Conservation (phyloP, 2,113 vertebrate species). For the Ranitomeya variabilis region DNA sequence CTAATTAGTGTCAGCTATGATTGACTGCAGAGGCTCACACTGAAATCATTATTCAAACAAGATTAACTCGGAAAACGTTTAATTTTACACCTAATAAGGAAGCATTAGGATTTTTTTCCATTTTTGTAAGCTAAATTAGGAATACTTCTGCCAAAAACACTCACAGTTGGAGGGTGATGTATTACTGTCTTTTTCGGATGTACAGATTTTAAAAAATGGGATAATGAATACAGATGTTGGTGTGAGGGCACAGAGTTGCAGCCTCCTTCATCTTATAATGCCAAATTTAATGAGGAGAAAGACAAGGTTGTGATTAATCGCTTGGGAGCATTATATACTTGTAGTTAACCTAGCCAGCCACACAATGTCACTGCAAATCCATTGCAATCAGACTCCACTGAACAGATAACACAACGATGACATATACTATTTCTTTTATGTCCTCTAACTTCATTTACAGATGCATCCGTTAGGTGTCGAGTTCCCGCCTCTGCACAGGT, state of each 20-base stretch:
- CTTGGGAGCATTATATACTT: conserved; percentile 32
- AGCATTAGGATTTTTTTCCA: background rate
- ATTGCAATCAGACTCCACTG: background rate
- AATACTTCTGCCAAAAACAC: background rate
- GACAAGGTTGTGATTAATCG: conserved; percentile 51
- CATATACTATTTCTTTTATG: background rate
- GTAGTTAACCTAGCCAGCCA: conserved; percentile 53
- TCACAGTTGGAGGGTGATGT: conserved; percentile 42
- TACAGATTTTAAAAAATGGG: conserved; percentile 36
- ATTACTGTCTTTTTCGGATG: conserved; percentile 24
- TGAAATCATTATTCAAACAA: conserved; percentile 44
- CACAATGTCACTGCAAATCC: conserved; percentile 49
- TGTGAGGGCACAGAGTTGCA: conserved; percentile 41
- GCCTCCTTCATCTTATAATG: conserved; percentile 47
- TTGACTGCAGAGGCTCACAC: conserved; percentile 29
- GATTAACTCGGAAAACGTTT: conserved; percentile 55
- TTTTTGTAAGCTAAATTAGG: conserved; percentile 50
- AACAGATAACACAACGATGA: background rate
- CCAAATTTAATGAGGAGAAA: conserved; percentile 51
- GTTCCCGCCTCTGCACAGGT: no score
- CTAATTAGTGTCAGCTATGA: conserved; percentile 35
- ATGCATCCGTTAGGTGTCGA: no score
- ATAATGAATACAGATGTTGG: conserved; percentile 54
- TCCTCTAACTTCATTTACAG: background rate
- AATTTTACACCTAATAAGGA: conserved; percentile 53